Evolutionary conservation across 2,113 vertebrate genomes (phyloP).

Genomic region (Prionailurus bengalensis): DNA sequence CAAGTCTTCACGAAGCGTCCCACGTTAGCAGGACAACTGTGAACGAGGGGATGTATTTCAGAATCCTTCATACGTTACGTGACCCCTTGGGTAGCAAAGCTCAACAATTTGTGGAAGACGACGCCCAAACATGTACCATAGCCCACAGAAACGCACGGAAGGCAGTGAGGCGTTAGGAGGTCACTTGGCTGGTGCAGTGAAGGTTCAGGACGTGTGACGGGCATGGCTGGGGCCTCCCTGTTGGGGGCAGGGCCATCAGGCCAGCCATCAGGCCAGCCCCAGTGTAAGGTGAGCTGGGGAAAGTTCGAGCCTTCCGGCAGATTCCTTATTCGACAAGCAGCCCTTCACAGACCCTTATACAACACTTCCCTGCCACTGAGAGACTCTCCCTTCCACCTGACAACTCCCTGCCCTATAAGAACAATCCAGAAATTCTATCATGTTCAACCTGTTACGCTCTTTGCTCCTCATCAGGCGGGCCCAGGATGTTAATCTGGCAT

Average conservation of each 20-base stretch:
- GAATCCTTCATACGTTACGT: conserved; percentile 69
- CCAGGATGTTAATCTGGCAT: accelerated
- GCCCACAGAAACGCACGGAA: conserved; percentile 81
- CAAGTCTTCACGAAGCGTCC: conserved; percentile 71
- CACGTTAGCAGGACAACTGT: conserved; percentile 65
- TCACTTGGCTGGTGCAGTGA: conserved; percentile 68
- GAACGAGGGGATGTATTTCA: conserved; percentile 76
- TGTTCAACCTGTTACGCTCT: accelerated
- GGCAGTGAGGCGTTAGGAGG: conserved; percentile 82
- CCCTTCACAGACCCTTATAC: not conserved
- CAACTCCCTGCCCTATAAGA: not conserved
- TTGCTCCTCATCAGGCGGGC: not conserved
- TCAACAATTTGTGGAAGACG: conserved; percentile 83
- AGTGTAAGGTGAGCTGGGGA: accelerated
- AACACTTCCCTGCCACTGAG: too few species aligned
- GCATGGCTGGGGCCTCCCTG: not conserved
- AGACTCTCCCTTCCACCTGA: accelerated
- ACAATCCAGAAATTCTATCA: not conserved
- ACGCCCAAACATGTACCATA: conserved; percentile 78
- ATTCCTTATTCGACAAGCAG: accelerated
- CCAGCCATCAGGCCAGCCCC: not conserved
- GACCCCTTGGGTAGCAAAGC: conserved; percentile 82
- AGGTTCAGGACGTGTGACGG: not conserved
- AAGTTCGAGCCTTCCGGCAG: accelerated
- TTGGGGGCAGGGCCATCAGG: not conserved